Evolutionary conservation across 2,888 invertebrate genomes (phyloP), one percentile per base, ranked within the genome.

Genomic region (Chironomus riparius): DNA sequence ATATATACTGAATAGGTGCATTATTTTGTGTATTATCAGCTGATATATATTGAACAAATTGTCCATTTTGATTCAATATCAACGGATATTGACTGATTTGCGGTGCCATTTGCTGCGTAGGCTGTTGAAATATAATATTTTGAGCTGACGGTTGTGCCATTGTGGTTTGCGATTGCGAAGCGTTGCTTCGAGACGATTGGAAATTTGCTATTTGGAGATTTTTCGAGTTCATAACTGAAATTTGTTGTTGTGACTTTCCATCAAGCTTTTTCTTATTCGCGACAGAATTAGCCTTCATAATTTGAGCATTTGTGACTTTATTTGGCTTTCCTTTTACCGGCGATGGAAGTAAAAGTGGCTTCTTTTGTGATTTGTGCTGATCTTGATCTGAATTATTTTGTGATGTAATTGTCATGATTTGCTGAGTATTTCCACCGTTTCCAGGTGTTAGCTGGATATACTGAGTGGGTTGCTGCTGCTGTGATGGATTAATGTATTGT

Each of bases 31-130:
- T 86, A 78, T 86, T 87, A 6, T 78, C 77, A 0, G 86, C 86
- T 77, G 86, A 24, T 22, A 65, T 65, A 21, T 73, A 73, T 47
- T 73, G 85, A 78, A 87, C 86, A n/a, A 86, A 79, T 21, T 73
- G 62, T 13, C 73, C 73, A 47, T 73, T 73, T 50, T 69, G 69
- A 22, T 69, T 76, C 6, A 76, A 38, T 12, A 69, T 69, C 84
- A 83, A 85, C 85, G 65, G 86, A 83, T 5, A 86, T 86, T 21
- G 86, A 83, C 48, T 86, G 84, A 69, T 86, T 86, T 5, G 86
- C 85, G n/a, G 83, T 84, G 79, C 85, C 3, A 65, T 86, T 2
- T 85, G 85, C 80, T 86, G 86, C 61, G 86, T 80, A 78, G 85
- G 85, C 7, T 74, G 86, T 85, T 61, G 76, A 24, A 76, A 76